phyloP scores from a whole-genome alignment of 1,140 invertebrate species.

The Fopius arisanus region DNA sequence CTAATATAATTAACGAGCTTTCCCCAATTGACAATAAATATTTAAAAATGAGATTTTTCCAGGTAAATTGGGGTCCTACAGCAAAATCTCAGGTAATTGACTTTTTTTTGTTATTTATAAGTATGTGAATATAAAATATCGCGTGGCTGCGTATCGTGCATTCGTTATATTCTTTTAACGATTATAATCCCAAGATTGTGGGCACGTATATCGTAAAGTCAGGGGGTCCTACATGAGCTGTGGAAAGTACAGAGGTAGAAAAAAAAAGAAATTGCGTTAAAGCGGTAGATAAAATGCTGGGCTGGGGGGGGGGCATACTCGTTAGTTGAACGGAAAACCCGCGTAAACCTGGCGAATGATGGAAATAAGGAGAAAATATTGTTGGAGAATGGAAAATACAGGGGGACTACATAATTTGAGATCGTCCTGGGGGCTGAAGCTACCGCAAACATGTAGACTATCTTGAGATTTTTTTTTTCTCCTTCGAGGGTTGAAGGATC shows the following conservation, averaged over 20 bases:
- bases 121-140: background rate
- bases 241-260: background rate
- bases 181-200: constrained; percentile 9
- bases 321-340: constrained; percentile 29
- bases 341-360: constrained; percentile 27
- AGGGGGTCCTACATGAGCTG: background rate
- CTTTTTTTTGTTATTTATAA: background rate
- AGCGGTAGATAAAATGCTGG: constrained; percentile 8
- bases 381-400: background rate
- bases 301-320: constrained; percentile 2
- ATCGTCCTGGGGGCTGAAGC: constrained; percentile 16
- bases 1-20: too few species aligned
- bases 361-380: constrained; percentile 19
- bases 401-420: constrained; percentile 37
- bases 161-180: constrained; percentile 13
- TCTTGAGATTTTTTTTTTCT: constrained; percentile 2
- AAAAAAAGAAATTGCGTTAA: background rate
- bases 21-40: background rate
- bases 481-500: background rate
- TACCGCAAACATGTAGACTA: background rate
- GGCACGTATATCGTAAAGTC: constrained; percentile 4
- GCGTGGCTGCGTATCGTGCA: constrained; percentile 19
- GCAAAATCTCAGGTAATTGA: background rate
- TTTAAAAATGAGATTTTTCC: background rate
- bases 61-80: background rate